Conservation (phyloP, 1,140 invertebrate species). For the Conus betulinus region DNA sequence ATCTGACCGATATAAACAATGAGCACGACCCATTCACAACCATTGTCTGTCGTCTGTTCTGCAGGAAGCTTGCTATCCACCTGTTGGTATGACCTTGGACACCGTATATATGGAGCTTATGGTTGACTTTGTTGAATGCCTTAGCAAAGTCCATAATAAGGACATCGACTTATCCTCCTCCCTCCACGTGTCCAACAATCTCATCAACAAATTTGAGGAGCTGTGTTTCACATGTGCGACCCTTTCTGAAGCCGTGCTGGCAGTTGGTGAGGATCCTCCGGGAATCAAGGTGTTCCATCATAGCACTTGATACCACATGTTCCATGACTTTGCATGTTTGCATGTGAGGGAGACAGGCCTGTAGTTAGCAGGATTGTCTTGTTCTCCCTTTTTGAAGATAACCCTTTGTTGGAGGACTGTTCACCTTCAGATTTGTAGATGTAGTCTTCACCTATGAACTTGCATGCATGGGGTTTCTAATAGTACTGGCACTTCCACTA, state of each 20-base stretch:
- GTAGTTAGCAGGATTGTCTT: no score
- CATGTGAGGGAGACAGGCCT: no score
- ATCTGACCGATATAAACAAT: neutral
- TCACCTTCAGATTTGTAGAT: no score
- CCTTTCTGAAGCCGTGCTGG: conserved; percentile 5
- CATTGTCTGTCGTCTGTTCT: neutral
- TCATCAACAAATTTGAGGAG: no score
- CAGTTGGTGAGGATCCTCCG: neutral
- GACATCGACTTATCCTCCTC: neutral
- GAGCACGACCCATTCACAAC: neutral
- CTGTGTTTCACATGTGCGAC: neutral
- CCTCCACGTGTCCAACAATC: neutral
- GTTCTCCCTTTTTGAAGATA: no score
- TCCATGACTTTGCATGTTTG: neutral
- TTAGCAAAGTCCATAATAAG: conserved; percentile 13
- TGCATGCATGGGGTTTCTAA: no score
- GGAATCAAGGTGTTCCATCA: neutral
- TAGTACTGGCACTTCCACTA: no score
- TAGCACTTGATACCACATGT: neutral
- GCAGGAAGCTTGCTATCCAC: neutral
- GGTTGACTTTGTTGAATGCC: conserved; percentile 3
- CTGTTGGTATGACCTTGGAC: neutral
- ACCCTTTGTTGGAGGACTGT: no score
- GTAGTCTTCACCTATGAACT: no score
- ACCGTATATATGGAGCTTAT: neutral